phyloP scores from a whole-genome alignment of 2,888 invertebrate species.

The Athalia circularis region DNA sequence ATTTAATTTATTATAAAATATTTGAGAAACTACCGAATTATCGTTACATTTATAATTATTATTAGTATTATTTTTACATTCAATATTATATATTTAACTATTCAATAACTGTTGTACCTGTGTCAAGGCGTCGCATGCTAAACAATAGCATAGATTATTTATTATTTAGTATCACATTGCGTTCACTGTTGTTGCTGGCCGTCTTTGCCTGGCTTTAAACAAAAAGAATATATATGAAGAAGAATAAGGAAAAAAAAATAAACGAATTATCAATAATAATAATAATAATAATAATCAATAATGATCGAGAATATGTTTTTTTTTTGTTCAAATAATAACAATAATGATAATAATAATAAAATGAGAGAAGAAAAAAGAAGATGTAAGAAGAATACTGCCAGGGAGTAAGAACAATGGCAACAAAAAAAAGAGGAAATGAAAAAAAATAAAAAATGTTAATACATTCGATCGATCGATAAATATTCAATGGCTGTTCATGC shows the following conservation, averaged over 20 bases:
- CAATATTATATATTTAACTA: background rate
- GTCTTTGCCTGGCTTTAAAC: conserved; percentile 33
- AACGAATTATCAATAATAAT: background rate
- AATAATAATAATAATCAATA: no score
- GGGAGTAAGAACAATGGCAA: background rate
- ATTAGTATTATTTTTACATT: background rate
- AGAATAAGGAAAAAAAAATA: background rate
- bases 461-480: conserved; percentile 44
- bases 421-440: conserved; percentile 5
- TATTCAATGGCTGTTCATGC: conserved; percentile 21
- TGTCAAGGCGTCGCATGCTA: conserved; percentile 65
- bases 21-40: no score
- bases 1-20: conserved; percentile 5
- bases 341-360: no score
- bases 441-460: conserved; percentile 1
- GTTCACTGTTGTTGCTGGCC: conserved; percentile 67
- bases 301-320: no score
- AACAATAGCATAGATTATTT: conserved; percentile 71
- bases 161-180: conserved; percentile 74
- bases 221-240: background rate
- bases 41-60: conserved; percentile 10
- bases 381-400: no score
- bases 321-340: no score
- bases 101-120: conserved; percentile 53
- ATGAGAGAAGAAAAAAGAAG: no score